phyloP scores from a whole-genome alignment of 2,113 vertebrate species.

The Cyphomyrus plagiostoma region DNA sequence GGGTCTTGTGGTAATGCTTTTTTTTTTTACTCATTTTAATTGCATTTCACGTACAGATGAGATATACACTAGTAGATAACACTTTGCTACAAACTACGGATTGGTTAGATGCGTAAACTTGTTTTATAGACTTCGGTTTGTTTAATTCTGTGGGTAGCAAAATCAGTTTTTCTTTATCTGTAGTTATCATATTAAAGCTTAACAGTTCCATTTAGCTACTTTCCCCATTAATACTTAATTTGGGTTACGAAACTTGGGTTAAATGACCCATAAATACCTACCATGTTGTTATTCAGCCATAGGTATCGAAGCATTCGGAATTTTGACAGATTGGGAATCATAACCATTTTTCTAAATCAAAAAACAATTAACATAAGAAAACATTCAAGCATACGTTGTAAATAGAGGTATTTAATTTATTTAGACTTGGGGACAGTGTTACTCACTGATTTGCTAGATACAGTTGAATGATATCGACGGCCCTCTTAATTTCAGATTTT shows the following conservation, averaged over 20 bases:
- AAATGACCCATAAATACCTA: conserved; percentile 19
- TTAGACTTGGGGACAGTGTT: not conserved
- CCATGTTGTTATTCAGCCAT: conserved; percentile 75
- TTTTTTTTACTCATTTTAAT: not conserved
- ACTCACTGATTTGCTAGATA: conserved; percentile 28
- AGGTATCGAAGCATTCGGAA: conserved; percentile 63
- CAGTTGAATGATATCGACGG: conserved; percentile 27
- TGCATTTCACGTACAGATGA: not conserved
- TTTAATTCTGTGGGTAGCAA: not conserved
- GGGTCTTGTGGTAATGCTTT: not conserved
- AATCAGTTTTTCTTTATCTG: not conserved
- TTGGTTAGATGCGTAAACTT: not conserved
- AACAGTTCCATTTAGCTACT: not conserved
- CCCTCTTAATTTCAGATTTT: conserved; percentile 25
- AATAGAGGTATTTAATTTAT: not conserved
- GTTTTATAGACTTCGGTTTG: not conserved
- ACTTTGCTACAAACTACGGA: not conserved
- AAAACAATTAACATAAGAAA: conserved; percentile 17
- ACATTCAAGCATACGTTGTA: not conserved
- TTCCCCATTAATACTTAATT: not conserved
- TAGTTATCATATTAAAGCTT: not conserved
- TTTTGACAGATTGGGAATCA: conserved; percentile 57
- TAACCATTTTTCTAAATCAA: conserved; percentile 53
- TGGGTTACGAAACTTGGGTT: not conserved
- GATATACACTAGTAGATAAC: no score